Base-by-base conservation (phyloP, 23 tunicate species). In the Oikopleura albicans region DNA sequence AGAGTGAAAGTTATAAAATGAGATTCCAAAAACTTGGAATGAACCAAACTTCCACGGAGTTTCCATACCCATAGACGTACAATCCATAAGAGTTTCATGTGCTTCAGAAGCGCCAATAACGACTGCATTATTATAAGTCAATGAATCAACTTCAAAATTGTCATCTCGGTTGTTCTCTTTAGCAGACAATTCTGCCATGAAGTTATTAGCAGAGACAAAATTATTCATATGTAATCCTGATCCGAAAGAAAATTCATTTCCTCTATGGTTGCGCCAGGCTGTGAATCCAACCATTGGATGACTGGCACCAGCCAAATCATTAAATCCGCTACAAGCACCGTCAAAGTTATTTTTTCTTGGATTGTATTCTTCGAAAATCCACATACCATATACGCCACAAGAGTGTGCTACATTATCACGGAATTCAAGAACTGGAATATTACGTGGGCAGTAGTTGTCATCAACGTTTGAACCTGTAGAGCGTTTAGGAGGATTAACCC, bases 341-440 rank as follows among this genome's bases (percentile, higher is more conserved):
- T 16, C 79, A 34, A 34, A 71, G 35, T 71, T 71, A 37, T 71
- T 71, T 37, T 71, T 71, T 31, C 37, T 16, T 16, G 79, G 79
- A 31, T 16, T 71, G 37, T 71, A 71, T 4, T 71, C 79, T 83
- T 88, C 79, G 83, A 95, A 95, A 33, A 95, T 88, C 99, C 99
- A 95, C 49, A 95, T 40, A 40, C 99, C 99, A 66, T 86, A 95
- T 90, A 95, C 91, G 33, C 99, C 99, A 41, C 85, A 89, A 4
- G 96, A 88, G 76, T 95, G 99, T 0, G 86, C 96, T 2, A 95
- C 91, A 89, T 95, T 95, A 85, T 90, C 89, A 37, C 0, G 8
- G 83, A 93, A 93, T 39, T 76, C 75, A 36, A 86, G 87, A 29
- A 90, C 40, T 84, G 92, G 96, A n/a, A 87, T 87, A 0, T 86